Conservation (phyloP, 2,113 vertebrate species). For the Equus przewalskii region DNA sequence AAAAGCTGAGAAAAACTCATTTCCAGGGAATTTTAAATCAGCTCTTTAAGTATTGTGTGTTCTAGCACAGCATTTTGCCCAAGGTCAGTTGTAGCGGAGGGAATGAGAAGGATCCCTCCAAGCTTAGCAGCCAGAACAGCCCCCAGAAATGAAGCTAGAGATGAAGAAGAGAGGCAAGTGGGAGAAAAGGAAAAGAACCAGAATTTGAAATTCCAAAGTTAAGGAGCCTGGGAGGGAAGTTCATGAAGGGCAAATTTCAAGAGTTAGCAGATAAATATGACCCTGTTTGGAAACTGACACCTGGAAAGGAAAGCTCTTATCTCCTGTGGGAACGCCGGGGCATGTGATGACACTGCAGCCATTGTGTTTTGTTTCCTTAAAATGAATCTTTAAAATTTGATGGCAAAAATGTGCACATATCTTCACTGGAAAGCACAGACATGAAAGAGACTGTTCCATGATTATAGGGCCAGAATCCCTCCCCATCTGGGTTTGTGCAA, state of each 20-base stretch:
- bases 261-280: neutral
- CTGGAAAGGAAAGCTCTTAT: neutral
- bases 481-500: neutral
- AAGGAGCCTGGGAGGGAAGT: neutral
- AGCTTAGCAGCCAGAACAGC: neutral
- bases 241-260: neutral
- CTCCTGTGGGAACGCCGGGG: neutral
- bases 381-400: neutral
- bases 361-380: neutral
- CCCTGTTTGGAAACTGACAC: neutral
- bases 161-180: neutral
- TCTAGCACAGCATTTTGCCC: conserved; percentile 13
- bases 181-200: neutral
- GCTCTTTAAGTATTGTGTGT: neutral
- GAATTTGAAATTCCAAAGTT: neutral
- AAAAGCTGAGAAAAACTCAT: conserved; percentile 1
- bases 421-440: neutral
- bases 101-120: neutral
- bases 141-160: neutral
- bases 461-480: neutral
- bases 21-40: neutral
- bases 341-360: too few relatives aligned
- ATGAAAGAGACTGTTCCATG: neutral
- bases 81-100: neutral
- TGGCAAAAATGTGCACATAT: neutral